phyloP scores from a whole-genome alignment of 2,888 invertebrate genomes.

The Halictus quadricinctus region DNA sequence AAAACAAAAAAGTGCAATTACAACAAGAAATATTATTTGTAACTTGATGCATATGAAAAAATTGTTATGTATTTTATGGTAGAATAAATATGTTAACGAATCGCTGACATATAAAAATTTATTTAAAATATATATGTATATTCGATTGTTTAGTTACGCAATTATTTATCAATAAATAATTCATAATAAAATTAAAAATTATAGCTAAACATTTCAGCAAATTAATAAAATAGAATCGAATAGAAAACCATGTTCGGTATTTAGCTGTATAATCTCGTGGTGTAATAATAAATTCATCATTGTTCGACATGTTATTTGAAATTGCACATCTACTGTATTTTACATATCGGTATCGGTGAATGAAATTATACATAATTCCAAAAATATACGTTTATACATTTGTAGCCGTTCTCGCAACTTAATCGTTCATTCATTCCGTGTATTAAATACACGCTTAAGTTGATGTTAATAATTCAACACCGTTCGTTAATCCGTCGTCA shows the following conservation, averaged over 20 bases:
- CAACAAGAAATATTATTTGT: slow-evolving; percentile 21
- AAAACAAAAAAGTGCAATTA: neutral
- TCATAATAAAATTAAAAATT: slow-evolving; percentile 27
- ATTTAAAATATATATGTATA: slow-evolving; percentile 19
- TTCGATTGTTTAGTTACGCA: neutral
- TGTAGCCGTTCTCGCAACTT: neutral
- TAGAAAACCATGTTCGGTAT: slow-evolving; percentile 13
- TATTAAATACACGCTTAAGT: slow-evolving; percentile 44
- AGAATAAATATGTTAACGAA: slow-evolving; percentile 53
- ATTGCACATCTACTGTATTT: slow-evolving; percentile 51
- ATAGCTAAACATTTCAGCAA: slow-evolving; percentile 18
- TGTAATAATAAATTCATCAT: slow-evolving; percentile 17
- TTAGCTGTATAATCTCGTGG: neutral
- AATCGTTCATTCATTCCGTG: neutral
- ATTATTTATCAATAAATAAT: slow-evolving; percentile 6
- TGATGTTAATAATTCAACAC: slow-evolving; percentile 33
- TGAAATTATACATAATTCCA: slow-evolving; percentile 29
- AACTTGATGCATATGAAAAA: slow-evolving; percentile 27
- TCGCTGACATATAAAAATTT: slow-evolving; percentile 37
- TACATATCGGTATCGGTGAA: neutral
- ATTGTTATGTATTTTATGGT: slow-evolving; percentile 31
- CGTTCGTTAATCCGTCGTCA: slow-evolving; percentile 47
- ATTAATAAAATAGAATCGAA: slow-evolving; percentile 14
- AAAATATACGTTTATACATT: slow-evolving; percentile 40
- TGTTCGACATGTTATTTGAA: slow-evolving; percentile 21